These are phyloP conservation scores for Galleria mellonella DNA, from an alignment of 1,140 invertebrate genomes.

Conservation along the genomic window DNA sequence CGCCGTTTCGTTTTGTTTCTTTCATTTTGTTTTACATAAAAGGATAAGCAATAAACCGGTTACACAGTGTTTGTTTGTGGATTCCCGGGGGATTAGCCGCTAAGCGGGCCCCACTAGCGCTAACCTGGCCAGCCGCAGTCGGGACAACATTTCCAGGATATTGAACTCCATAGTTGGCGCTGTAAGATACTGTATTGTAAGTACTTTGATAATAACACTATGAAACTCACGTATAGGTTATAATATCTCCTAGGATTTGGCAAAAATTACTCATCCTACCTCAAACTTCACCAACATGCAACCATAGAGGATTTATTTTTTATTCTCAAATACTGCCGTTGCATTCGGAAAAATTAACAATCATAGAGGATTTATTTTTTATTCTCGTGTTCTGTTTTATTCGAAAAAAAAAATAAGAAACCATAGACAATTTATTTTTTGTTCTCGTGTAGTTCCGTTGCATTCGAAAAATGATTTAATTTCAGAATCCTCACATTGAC, in stretches of 20 bases:
- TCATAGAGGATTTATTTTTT: constrained; percentile 5
- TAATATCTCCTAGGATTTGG: no score
- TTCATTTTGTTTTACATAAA: constrained; percentile 71
- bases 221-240: no score
- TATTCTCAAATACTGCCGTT: no score
- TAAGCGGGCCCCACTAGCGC: constrained; percentile 31
- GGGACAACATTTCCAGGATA: constrained; percentile 68
- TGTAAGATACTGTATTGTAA: constrained; percentile 73
- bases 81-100: constrained; percentile 42
- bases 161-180: constrained; percentile 70
- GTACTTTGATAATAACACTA: constrained; percentile 20
- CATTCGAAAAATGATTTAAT: constrained; percentile 51
- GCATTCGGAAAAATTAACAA: no score
- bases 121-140: constrained; percentile 62
- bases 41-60: constrained; percentile 61
- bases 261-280: no score
- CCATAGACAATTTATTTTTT: constrained; percentile 13
- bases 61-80: constrained; percentile 47
- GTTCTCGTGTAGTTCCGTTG: constrained; percentile 17
- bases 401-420: constrained; percentile 22
- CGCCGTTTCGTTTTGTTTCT: constrained; percentile 65
- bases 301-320: background rate
- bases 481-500: constrained; percentile 58
- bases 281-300: no score
- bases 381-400: constrained; percentile 20